These are phyloP conservation scores for Chrysolina haemoptera DNA, from an alignment of 2,888 invertebrate species.

Conservation along the genomic window DNA sequence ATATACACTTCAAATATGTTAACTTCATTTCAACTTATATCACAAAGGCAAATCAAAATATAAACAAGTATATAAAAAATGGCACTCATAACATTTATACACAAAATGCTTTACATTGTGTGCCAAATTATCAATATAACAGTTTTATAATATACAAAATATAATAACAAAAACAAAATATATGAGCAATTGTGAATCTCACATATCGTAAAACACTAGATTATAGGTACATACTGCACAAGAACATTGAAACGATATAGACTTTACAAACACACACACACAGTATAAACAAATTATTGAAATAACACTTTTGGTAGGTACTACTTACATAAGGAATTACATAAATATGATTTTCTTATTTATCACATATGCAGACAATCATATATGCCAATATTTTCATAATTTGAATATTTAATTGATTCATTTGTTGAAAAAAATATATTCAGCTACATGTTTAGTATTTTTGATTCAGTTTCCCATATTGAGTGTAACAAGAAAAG, in stretches of 20 bases:
- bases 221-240: constrained; percentile 43
- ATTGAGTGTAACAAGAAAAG: no score
- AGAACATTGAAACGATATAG: constrained; percentile 35
- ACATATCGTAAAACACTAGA: constrained; percentile 42
- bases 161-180: constrained; percentile 40
- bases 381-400: constrained; percentile 25
- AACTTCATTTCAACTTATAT: constrained; percentile 45
- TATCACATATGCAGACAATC: constrained; percentile 50
- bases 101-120: constrained; percentile 32
- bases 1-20: constrained; percentile 50
- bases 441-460: background rate
- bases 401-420: constrained; percentile 18
- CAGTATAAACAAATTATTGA: constrained; percentile 33
- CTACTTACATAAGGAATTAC: constrained; percentile 53
- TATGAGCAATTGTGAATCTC: constrained; percentile 42
- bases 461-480: no score
- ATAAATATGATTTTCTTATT: constrained; percentile 52
- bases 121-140: constrained; percentile 38
- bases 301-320: constrained; percentile 50
- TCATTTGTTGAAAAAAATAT: background rate
- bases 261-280: constrained; percentile 36
- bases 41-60: constrained; percentile 54
- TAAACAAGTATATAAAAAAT: constrained; percentile 52
- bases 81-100: constrained; percentile 41
- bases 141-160: constrained; percentile 40